Conservation (phyloP, 2,888 invertebrate species). For the Aplocera efformata region DNA sequence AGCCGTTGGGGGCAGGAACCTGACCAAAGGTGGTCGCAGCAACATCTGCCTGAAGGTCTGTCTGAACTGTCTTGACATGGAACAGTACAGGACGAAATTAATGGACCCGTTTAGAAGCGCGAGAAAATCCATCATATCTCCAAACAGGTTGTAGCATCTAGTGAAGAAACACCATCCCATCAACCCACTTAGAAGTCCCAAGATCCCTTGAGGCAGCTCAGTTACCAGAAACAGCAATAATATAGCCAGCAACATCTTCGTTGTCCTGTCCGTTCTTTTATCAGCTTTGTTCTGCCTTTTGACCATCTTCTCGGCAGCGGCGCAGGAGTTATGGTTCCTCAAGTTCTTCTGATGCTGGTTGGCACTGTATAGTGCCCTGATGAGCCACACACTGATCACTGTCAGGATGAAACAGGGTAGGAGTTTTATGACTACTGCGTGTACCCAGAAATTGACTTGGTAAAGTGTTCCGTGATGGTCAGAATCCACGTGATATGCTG, state of each 20-base stretch:
- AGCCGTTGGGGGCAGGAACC: constrained; percentile 79
- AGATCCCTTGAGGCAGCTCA: constrained; percentile 91
- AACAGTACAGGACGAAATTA: constrained; percentile 95
- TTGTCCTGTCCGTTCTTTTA: constrained; percentile 91
- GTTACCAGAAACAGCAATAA: constrained; percentile 92
- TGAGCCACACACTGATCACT: constrained; percentile 85
- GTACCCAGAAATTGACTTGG: constrained; percentile 89
- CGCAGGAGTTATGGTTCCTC: constrained; percentile 82
- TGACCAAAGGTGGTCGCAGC: constrained; percentile 81
- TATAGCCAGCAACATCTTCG: constrained; percentile 93
- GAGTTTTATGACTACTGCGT: constrained; percentile 89
- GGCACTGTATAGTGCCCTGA: constrained; percentile 86
- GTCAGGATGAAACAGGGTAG: constrained; percentile 89
- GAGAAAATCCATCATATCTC: constrained; percentile 93
- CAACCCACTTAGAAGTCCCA: constrained; percentile 86
- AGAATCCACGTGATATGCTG: constrained; percentile 73
- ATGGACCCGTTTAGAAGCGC: constrained; percentile 95
- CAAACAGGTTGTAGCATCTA: constrained; percentile 89
- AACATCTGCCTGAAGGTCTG: constrained; percentile 88
- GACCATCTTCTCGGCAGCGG: constrained; percentile 67
- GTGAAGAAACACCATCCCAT: constrained; percentile 86
- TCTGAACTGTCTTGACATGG: constrained; percentile 96
- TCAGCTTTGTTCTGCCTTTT: constrained; percentile 82
- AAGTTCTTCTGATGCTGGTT: constrained; percentile 87
- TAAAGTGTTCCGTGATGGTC: constrained; percentile 82